A percentile compares a stretch with the other conserved stretches of the same genome.
Conservation (phyloP, 1,140 invertebrate genomes). For the Phocides pigmalion region DNA sequence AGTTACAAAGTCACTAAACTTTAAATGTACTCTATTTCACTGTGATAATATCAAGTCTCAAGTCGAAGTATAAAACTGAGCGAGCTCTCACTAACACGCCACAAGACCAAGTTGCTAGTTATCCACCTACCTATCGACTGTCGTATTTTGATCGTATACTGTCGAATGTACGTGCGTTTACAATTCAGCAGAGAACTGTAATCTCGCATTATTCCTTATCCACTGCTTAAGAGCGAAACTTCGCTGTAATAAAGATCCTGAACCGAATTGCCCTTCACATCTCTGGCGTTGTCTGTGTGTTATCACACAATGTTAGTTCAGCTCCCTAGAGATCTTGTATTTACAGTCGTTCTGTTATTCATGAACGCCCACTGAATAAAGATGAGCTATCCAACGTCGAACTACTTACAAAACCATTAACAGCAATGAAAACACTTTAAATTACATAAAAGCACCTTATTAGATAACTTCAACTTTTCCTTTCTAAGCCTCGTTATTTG, state of each 20-base stretch:
- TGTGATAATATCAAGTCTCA: too few relatives aligned
- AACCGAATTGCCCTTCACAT: constrained; percentile 65
- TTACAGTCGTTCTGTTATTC: constrained; percentile 74
- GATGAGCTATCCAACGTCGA: constrained; percentile 57
- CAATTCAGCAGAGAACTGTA: constrained; percentile 57
- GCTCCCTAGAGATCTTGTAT: constrained; percentile 58
- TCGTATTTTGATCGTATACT: constrained; percentile 13
- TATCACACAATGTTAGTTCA: constrained; percentile 60
- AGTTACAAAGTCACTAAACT: too few relatives aligned
- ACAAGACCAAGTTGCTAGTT: not conserved
- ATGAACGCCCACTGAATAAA: constrained; percentile 73
- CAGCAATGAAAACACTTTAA: constrained; percentile 31
- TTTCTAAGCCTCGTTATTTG: constrained; percentile 20
- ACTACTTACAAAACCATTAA: constrained; percentile 54
- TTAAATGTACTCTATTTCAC: too few relatives aligned
- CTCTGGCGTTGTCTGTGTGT: constrained; percentile 52
- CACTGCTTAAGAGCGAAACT: constrained; percentile 57
- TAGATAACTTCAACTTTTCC: constrained; percentile 23
- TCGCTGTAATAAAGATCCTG: constrained; percentile 68
- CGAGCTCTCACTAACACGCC: not conserved
- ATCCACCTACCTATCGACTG: not conserved
- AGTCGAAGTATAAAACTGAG: not conserved
- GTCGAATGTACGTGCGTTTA: constrained; percentile 39
- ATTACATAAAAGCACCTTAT: constrained; percentile 28
- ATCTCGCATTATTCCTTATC: constrained; percentile 64